Evolutionary conservation across 1,140 invertebrate genomes (phyloP), one percentile per base, ranked within the genome.

Genomic region (Copidosoma floridanum): DNA sequence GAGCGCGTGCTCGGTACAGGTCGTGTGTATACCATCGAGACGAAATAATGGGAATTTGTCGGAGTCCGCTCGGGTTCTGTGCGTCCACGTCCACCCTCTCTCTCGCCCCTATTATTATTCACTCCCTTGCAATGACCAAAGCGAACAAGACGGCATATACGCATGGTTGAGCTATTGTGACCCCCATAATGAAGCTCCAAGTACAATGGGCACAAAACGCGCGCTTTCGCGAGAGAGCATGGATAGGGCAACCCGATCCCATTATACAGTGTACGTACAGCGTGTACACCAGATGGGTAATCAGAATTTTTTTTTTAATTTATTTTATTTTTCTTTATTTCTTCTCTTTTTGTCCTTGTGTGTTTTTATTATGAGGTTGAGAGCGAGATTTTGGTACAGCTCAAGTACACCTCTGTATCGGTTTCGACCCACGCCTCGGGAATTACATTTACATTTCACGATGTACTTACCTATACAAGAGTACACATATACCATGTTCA

Each of bases 271-370:
- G 32, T 12, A 47, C 23, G 6, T 24, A 3, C 41, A 10, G 20
- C 38, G 41, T 59, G 52, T 43, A 32, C 61, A 53, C 64, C 64
- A 66, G 64, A 66, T 63, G 64, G 64, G 61, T 63, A 66, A 66
- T 66, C 56, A 63, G 47, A 58, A 43, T n/a, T n/a, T n/a, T n/a
- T n/a, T n/a, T n/a, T n/a, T n/a, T n/a, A n/a, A n/a, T n/a, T n/a
- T n/a, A n/a, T n/a, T n/a, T n/a, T n/a, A n/a, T n/a, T n/a, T n/a
- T n/a, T n/a, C n/a, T n/a, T n/a, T n/a, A n/a, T n/a, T n/a, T n/a
- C n/a, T n/a, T n/a, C n/a, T n/a, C n/a, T n/a, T n/a, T n/a, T n/a
- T n/a, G n/a, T n/a, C n/a, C n/a, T n/a, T n/a, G n/a, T n/a, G n/a
- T n/a, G n/a, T n/a, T n/a, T n/a, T n/a, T n/a, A n/a, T n/a, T n/a